Conservation (phyloP, 1,140 invertebrate genomes). For the Heliconius melpomene region DNA sequence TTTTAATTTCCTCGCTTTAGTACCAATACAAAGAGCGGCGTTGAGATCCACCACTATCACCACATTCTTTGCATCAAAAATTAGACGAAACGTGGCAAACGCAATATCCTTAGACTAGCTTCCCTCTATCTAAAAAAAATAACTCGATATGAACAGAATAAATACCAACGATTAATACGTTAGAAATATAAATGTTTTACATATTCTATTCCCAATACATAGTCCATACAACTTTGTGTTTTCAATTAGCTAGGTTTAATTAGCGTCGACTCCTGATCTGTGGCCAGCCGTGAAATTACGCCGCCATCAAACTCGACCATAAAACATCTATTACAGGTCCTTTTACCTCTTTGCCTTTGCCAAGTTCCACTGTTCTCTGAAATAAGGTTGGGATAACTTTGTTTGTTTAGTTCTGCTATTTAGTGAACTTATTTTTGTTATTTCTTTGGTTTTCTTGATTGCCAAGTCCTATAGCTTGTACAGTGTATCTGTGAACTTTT, state of each 20-base stretch:
- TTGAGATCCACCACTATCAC: too few relatives aligned
- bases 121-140: too few relatives aligned
- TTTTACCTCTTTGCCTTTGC: constrained; percentile 9
- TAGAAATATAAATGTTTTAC: background rate
- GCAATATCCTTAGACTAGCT: too few relatives aligned
- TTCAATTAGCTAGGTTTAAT: constrained; percentile 7
- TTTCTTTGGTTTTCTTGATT: constrained; percentile 6
- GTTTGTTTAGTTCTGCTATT: background rate
- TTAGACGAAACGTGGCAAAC: too few relatives aligned
- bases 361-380: background rate
- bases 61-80: too few relatives aligned
- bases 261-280: background rate
- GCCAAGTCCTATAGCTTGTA: background rate
- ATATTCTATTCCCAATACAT: background rate
- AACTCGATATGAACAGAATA: too few relatives aligned
- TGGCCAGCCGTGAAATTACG: constrained; percentile 12
- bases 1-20: too few relatives aligned
- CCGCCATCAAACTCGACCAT: background rate
- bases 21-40: too few relatives aligned
- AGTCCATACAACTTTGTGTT: background rate
- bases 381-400: background rate
- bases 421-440: background rate
- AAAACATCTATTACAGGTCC: constrained; percentile 7
- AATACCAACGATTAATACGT: too few relatives aligned
- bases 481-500: too few relatives aligned